Evolutionary conservation across 2,888 invertebrate genomes (phyloP).

Genomic region (Artemia sinica): DNA sequence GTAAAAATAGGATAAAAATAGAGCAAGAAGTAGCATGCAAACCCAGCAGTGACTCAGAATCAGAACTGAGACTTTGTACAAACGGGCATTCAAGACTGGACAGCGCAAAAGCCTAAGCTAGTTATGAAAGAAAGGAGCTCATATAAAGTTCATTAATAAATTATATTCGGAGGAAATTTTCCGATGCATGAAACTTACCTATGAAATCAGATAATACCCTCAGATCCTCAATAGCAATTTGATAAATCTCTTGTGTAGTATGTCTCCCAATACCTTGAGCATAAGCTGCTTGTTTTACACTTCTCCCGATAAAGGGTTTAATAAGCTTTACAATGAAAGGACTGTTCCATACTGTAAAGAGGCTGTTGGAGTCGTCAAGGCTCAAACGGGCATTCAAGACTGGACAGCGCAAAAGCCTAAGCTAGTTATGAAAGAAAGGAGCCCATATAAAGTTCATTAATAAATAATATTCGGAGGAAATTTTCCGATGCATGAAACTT

Average conservation of each 20-base stretch:
- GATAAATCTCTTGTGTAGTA: conserved; percentile 23
- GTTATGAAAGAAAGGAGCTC: conserved; percentile 13
- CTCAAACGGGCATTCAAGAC: conserved; percentile 17
- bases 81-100: no score
- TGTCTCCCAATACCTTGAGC: conserved; percentile 26
- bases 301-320: conserved; percentile 20
- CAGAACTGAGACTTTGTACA: no score
- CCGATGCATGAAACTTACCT: conserved; percentile 23
- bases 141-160: neutral
- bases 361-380: conserved; percentile 25
- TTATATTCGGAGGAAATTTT: neutral
- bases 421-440: conserved; percentile 13
- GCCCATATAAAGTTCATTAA: neutral
- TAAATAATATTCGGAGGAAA: neutral
- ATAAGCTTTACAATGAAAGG: conserved; percentile 18
- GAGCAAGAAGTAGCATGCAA: no score
- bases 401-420: no score
- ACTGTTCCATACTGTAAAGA: conserved; percentile 25
- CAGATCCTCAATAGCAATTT: conserved; percentile 23
- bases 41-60: no score
- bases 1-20: no score
- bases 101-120: no score
- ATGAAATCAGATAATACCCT: conserved; percentile 24
- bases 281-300: conserved; percentile 24
- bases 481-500: conserved; percentile 21